Evolutionary conservation across 2,113 vertebrate genomes (phyloP), one percentile per base, ranked within the genome.

Genomic region (Chlamydotis undulata): DNA sequence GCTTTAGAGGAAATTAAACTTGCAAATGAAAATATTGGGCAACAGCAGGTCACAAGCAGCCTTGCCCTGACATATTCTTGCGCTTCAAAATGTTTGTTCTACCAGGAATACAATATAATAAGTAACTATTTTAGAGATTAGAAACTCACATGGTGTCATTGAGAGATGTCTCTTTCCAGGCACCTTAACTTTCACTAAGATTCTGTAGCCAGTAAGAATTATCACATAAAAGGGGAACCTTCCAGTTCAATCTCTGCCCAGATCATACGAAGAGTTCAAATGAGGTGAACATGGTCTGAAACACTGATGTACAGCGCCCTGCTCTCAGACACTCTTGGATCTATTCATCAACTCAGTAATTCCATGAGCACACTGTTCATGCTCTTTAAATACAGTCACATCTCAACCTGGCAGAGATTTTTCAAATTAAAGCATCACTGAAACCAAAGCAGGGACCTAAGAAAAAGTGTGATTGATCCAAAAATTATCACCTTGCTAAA

Each of bases 291-390:
- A 22, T 43, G 9, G 55, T 50, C 50, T 73, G 43, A 78, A 83
- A 68, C 0, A 0, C 56, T 29, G 16, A 84, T 37, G 28, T n/a
- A 57, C 53, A 49, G 15, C 16, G 11, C 10, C 18, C 28, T 53
- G 60, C 70, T 73, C 35, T 69, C 43, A 69, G 43, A 65, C 19
- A 59, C 16, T 63, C 57, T 10, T 7, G 4, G 37, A 47, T 56
- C 77, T 78, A 63, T 52, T 71, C 2, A 76, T 6, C 16, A 87
- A n/a, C 71, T 67, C 29, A 6, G 21, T 65, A 89, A 77, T 49
- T 29, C 67, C 39, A 89, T 33, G 41, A 78, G 52, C 77, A 91
- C 53, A 55, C 5, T 39, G 14, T 53, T 89, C 47, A 22, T 18
- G 23, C 52, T 69, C 52, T 69, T 79, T 60, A 83, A 89, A 84